Evolutionary conservation across 2,888 invertebrate genomes (phyloP), one percentile per base, ranked within the genome.

Genomic region (Microctonus hyperodae): DNA sequence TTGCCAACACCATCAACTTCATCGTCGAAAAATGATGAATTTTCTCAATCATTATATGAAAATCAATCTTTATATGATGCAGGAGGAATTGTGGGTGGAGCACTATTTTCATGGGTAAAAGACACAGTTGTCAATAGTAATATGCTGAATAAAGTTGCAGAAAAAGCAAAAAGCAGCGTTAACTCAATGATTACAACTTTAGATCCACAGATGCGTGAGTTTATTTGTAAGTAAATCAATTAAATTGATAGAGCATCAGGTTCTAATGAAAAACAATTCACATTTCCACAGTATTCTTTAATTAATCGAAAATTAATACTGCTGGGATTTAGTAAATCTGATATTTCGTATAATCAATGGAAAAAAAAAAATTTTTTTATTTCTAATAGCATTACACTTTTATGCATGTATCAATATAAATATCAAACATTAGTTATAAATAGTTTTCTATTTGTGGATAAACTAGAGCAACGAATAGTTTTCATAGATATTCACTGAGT

Each of bases 121-220:
- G 90, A 90, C 16, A 91, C 91, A 0, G 90, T 92, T 1, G 86
- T 89, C 0, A 87, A 86, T 28, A 90, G 90, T 6, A 87, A 87
- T 9, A 85, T 91, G 0, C 81, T 92, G 35, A 89, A 89, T 57
- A 88, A 88, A 76, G 90, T 92, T 10, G 91, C 91, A 0, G 91
- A 92, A 78, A 91, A 90, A 74, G 92, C 92, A 0, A 91, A 92
- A 86, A 92, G 87, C 77, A 93, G 93, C 0, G 91, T 95, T 0
- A 94, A 94, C 81, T 90, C 92, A 0, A 91, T 95, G 88, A 93
- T 95, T 63, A 94, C 94, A 10, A 94, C 94, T 9, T 85, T 95
- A 25, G 95, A 95, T 83, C 95, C 95, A 16, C 94, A 95, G 82
- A 95, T 95, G 95, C 91, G 90, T 80, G 93, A 94, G 84, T 91